Evolutionary conservation across 2,113 vertebrate genomes (phyloP).

Genomic region (Bujurquina vittata): DNA sequence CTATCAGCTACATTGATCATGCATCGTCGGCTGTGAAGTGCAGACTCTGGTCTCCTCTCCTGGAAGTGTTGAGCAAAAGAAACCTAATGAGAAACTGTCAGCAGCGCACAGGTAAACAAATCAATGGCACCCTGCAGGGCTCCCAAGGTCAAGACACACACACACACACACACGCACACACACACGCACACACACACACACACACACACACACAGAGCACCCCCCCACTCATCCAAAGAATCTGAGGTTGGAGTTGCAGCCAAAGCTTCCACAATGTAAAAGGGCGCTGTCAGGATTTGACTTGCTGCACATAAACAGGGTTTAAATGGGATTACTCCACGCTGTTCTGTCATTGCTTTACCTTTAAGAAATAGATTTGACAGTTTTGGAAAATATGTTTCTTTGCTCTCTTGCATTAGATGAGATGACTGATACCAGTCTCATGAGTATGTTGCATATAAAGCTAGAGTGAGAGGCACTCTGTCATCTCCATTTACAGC

Average conservation of each 20-base stretch:
- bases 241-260: constrained; percentile 1
- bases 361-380: neutral
- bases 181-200: neutral
- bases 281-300: constrained; percentile 30
- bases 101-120: constrained; percentile 82
- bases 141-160: constrained; percentile 75
- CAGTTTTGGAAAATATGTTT: neutral
- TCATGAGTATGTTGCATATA: neutral
- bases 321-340: neutral
- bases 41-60: constrained; percentile 69
- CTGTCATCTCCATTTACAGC: neutral
- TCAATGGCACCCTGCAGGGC: constrained; percentile 80
- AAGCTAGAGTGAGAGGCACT: neutral
- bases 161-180: constrained; percentile 22
- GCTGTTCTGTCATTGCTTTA: neutral
- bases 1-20: constrained; percentile 81
- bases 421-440: neutral
- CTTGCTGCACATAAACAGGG: constrained; percentile 15
- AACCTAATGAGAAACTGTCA: constrained; percentile 84
- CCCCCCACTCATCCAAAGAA: neutral
- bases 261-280: constrained; percentile 12
- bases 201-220: neutral
- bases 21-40: constrained; percentile 60
- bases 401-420: neutral
- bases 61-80: constrained; percentile 80